Percentiles rank a stretch among this genome's conserved stretches.
These are phyloP conservation scores for Epinephelus coioides DNA, from an alignment of 2,797 vertebrate species.

Conservation along the genomic window DNA sequence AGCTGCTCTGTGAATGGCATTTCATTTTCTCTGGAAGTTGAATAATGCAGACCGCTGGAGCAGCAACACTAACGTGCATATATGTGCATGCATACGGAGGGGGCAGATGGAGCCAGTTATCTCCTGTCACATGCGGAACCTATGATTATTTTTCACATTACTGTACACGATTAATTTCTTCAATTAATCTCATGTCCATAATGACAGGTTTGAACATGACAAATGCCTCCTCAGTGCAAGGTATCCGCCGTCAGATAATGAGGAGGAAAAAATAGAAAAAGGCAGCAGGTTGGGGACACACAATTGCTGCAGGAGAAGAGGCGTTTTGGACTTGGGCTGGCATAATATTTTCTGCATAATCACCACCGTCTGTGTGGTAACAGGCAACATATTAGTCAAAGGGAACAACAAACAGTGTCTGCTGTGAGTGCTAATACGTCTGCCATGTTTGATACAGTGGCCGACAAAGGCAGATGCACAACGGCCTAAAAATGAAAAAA, in stretches of 20 bases:
- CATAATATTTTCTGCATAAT: constrained; percentile 66
- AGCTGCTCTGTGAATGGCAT: constrained; percentile 31
- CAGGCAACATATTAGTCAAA: constrained; percentile 61
- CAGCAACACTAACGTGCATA: not conserved
- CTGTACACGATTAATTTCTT: constrained; percentile 30
- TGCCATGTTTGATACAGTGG: constrained; percentile 23
- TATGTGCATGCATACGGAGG: not conserved
- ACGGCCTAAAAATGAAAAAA: too few species aligned
- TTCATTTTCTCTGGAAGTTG: constrained; percentile 35
- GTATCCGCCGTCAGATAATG: constrained; percentile 27
- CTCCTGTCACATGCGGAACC: constrained; percentile 16
- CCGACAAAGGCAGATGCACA: too few species aligned
- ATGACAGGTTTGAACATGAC: constrained; percentile 37
- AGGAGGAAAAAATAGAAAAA: constrained; percentile 16
- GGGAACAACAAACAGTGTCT: constrained; percentile 67
- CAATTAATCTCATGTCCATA: not conserved
- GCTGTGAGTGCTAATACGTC: constrained; percentile 42
- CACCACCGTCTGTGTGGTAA: constrained; percentile 47
- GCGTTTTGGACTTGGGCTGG: constrained; percentile 59
- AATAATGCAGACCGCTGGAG: constrained; percentile 33
- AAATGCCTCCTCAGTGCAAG: constrained; percentile 3
- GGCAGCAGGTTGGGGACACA: constrained; percentile 20
- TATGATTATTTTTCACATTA: constrained; percentile 29
- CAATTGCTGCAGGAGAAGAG: constrained; percentile 44
- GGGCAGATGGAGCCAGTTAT: constrained; percentile 12